Base-by-base conservation (phyloP, 2,888 invertebrate species). In the Polietes domitor region DNA sequence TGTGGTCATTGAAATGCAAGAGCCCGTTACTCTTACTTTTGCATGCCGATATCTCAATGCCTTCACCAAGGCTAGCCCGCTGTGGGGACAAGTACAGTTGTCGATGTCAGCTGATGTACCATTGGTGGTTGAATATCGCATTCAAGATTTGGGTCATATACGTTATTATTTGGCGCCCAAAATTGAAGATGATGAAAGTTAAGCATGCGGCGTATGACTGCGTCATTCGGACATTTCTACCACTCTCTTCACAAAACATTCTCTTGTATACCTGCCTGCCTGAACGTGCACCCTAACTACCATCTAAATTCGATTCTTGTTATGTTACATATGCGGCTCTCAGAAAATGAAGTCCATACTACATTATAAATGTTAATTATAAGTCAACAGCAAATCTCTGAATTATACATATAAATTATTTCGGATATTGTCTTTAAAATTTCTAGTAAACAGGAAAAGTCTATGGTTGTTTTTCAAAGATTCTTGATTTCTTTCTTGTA, bases 131-230 rank as follows among this genome's bases (percentile, higher is more conserved):
- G 99, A 99, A 93, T 99, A 99, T 93, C 96, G 96, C 90, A 98
- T 99, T 88, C 97, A 96, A 78, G 98, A 99, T 82, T 95, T 98
- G 91, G 99, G 99, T 0, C 97, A 98, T 91, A 96, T 99, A 87
- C 95, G 99, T 80, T 99, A 98, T 93, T 99, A 99, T 92, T 93
- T 99, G 90, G 99, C 99, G 70, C 99, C 99, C 50, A 99, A 99
- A 93, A 99, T 99, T 89, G 99, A 99, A 92, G 99, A 99, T 87
- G 97, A 98, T 88, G 98, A 98, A 88, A 96, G 95, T 91, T 95
- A 93, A 80, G 58, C 70, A 75, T 53, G 9, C 65, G 10, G 19
- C 41, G 68, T 78, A 65, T 74, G 78, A 28, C 47, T 1, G 1
- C 10, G 19, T 19, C 58, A 2, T 41, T 24, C 2, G 9, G 12